Evolutionary conservation across 1,140 invertebrate genomes (phyloP).

Genomic region (Drosophila sp.): DNA sequence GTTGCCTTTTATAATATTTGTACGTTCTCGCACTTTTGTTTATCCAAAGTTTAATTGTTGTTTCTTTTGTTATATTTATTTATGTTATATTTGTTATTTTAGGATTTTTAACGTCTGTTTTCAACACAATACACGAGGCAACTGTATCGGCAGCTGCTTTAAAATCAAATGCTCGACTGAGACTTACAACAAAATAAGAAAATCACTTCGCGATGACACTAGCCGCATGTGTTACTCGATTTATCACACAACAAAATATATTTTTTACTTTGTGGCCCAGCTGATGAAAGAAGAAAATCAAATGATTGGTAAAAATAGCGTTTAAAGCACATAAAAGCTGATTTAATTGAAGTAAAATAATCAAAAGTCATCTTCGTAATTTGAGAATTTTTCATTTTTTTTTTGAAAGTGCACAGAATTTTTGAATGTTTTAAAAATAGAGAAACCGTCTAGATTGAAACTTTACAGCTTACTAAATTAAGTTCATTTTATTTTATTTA

Average conservation of each 20-base stretch:
- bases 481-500: too few species aligned
- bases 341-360: too few species aligned
- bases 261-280: background rate
- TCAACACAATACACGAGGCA: background rate
- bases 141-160: slow-evolving; percentile 33
- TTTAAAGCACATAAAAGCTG: background rate
- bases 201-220: background rate
- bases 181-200: background rate
- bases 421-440: too few species aligned
- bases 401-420: too few species aligned
- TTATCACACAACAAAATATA: too few species aligned
- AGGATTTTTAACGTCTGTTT: slow-evolving; percentile 3
- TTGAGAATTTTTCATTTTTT: too few species aligned
- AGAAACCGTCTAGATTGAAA: too few species aligned
- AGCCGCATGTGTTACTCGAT: background rate
- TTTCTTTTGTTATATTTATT: background rate
- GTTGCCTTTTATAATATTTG: slow-evolving; percentile 15
- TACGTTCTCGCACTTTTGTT: background rate
- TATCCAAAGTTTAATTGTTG: background rate
- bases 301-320: background rate
- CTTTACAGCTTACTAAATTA: too few species aligned
- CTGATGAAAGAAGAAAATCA: background rate
- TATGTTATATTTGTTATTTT: background rate
- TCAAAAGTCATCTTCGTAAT: too few species aligned
- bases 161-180: slow-evolving; percentile 4